Percentiles rank a stretch among this genome's conserved stretches.
phyloP scores from a whole-genome alignment of 2,888 invertebrate genomes.

The Zaprionus obscuricornis region DNA sequence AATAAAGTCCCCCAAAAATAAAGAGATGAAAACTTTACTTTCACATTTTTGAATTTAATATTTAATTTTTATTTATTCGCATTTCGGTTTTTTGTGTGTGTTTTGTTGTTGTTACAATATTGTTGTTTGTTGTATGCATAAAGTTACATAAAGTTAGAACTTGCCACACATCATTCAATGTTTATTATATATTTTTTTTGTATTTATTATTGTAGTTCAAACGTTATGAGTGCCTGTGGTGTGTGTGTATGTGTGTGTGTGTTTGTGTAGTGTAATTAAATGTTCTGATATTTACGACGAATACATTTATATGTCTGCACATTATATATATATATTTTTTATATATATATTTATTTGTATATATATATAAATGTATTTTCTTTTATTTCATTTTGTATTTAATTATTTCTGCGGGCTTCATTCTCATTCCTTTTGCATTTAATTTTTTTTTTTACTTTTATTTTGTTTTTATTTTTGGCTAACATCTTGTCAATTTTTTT shows the following conservation, averaged over 20 bases:
- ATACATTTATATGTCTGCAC: conserved; percentile 46
- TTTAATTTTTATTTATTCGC: conserved; percentile 77
- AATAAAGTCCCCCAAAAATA: background rate
- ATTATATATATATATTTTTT: conserved; percentile 30
- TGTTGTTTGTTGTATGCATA: conserved; percentile 57
- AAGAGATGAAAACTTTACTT: too few relatives aligned
- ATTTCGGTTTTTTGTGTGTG: too few relatives aligned
- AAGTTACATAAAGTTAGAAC: conserved; percentile 50
- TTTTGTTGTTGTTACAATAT: conserved; percentile 73
- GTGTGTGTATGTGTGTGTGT: conserved; percentile 18
- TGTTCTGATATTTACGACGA: conserved; percentile 45
- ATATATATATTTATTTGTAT: conserved; percentile 24
- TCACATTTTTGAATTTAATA: conserved; percentile 69
- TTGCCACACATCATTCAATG: conserved; percentile 40
- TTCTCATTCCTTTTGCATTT: conserved; percentile 18
- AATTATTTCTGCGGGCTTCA: conserved; percentile 21
- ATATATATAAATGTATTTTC: too few relatives aligned
- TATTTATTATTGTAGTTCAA: conserved; percentile 63
- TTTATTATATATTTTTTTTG: conserved; percentile 49
- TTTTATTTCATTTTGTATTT: too few relatives aligned
- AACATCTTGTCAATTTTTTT: too few relatives aligned
- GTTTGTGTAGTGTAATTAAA: conserved; percentile 48
- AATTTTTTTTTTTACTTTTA: conserved; percentile 21
- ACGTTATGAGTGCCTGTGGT: too few relatives aligned
- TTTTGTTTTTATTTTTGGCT: conserved; percentile 6